These are phyloP conservation scores for Dryococelus australis DNA, from an alignment of 2,888 invertebrate genomes.

Conservation along the genomic window DNA sequence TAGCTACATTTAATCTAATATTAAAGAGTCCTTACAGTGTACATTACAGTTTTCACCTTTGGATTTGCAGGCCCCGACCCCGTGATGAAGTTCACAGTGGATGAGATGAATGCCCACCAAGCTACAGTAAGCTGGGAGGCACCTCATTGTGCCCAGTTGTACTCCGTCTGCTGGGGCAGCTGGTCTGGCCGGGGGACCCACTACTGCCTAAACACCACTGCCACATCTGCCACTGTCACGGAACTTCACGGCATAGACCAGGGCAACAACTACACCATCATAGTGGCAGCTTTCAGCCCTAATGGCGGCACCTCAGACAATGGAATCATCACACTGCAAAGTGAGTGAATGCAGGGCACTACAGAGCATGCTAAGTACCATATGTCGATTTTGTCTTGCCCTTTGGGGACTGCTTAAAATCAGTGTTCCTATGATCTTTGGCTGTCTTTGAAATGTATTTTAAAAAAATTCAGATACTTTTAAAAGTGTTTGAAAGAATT, in stretches of 20 bases:
- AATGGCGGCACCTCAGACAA: neutral
- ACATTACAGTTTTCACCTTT: too few species aligned
- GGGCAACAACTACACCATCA: neutral
- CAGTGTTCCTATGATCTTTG: too few species aligned
- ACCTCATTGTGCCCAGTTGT: neutral
- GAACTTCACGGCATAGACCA: neutral
- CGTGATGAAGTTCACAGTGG: neutral
- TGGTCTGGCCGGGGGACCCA: neutral
- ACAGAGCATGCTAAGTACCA: neutral
- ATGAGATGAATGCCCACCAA: neutral
- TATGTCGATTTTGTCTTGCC: too few species aligned
- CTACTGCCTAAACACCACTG: neutral
- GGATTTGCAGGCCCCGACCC: neutral
- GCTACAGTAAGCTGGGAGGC: neutral
- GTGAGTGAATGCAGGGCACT: neutral
- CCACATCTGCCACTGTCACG: neutral
- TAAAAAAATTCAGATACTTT: too few species aligned
- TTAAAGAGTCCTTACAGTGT: too few species aligned
- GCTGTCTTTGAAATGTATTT: too few species aligned
- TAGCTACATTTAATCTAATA: too few species aligned
- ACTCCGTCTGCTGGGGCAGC: neutral
- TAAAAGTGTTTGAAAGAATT: too few species aligned
- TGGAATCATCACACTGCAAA: neutral
- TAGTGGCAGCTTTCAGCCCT: neutral
- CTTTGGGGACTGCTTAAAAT: too few species aligned